Conservation (phyloP, 23 tunicate genomes). For the Diplosoma virens region DNA sequence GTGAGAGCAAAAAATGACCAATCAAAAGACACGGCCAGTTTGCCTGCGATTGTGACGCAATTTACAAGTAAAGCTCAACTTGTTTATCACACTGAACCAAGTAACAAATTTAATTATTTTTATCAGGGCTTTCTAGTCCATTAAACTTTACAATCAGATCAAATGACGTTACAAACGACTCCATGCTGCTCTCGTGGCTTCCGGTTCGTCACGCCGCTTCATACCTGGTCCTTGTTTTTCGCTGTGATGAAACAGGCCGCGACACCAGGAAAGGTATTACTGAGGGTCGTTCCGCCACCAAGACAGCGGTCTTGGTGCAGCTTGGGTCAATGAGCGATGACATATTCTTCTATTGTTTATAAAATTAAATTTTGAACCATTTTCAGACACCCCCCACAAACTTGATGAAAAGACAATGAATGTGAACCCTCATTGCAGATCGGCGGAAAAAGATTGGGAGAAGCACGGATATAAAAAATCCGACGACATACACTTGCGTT, state of each 20-base stretch:
- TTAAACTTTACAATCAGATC: constrained; percentile 28
- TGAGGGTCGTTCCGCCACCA: no score
- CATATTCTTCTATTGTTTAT: no score
- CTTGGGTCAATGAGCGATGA: no score
- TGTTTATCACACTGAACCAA: not conserved
- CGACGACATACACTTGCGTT: no score
- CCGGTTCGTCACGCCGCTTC: constrained; percentile 37
- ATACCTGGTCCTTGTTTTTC: constrained; percentile 70
- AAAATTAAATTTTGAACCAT: no score
- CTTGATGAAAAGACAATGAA: no score
- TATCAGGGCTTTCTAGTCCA: constrained; percentile 70
- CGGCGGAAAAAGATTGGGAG: no score
- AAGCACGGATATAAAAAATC: no score
- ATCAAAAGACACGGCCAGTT: constrained; percentile 48
- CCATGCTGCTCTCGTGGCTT: constrained; percentile 63
- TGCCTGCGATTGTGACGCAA: constrained; percentile 54
- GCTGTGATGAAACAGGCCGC: constrained; percentile 64
- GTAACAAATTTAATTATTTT: not conserved
- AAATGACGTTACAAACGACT: constrained; percentile 37
- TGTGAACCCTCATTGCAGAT: no score
- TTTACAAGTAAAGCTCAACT: constrained; percentile 87
- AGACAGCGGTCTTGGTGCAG: no score
- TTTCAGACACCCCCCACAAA: no score
- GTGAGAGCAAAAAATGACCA: constrained; percentile 48
- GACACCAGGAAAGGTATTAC: not conserved